Evolutionary conservation across 2,113 vertebrate species (phyloP).

Genomic region (Sceloporus tristichus): DNA sequence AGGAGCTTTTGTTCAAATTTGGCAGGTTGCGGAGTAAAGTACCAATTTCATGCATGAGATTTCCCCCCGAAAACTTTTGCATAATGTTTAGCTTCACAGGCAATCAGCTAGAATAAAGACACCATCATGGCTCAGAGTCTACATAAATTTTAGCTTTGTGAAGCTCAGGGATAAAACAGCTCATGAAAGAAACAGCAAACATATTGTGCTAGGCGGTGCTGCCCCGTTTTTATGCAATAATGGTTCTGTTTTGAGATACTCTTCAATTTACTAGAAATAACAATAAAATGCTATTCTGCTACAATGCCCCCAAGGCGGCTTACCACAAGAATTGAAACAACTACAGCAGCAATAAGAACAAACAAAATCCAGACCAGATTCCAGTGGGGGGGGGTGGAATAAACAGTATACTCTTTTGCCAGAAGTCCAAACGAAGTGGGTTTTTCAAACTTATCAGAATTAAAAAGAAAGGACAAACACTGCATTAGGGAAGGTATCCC

Average conservation of each 20-base stretch:
- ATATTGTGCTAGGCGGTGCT: too few relatives aligned
- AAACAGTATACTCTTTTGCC: too few relatives aligned
- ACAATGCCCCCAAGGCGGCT: neutral
- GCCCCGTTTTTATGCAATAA: too few relatives aligned
- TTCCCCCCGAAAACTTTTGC: neutral
- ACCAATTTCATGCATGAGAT: conserved; percentile 16
- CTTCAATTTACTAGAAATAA: too few relatives aligned
- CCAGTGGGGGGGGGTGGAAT: too few relatives aligned
- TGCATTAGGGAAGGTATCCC: neutral
- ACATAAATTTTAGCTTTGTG: neutral
- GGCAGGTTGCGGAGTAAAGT: neutral
- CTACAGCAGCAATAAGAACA: neutral
- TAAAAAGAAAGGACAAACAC: neutral
- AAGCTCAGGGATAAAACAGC: neutral
- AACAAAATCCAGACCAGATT: neutral
- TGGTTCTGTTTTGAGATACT: too few relatives aligned
- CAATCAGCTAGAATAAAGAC: neutral
- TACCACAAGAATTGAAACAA: neutral
- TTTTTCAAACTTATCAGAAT: neutral
- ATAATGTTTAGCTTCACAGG: neutral
- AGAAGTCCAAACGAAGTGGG: neutral
- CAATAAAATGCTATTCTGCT: neutral
- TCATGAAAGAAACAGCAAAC: too few relatives aligned
- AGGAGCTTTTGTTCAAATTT: conserved; percentile 9
- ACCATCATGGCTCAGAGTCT: neutral